Base-by-base conservation (phyloP, 1,140 invertebrate species). In the Danaus plexippus region DNA sequence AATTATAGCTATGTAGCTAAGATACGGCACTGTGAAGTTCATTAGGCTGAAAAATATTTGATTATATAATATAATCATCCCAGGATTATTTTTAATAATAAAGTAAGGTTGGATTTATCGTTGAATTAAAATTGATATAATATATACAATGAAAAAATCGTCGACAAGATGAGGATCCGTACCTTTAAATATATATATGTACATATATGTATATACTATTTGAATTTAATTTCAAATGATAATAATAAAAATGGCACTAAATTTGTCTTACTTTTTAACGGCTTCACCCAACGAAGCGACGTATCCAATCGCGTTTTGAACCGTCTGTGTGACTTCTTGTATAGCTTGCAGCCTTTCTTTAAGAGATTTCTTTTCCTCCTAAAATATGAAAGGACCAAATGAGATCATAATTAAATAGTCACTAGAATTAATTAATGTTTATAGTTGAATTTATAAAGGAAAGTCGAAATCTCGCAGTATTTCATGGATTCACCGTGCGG, bases 11-110 rank as follows among this genome's bases (percentile, higher is more conserved):
- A 99, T 88, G 88, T 94, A 96, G 65, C 97, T 98, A 52, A 99
- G 88, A 89, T 98, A 99, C 51, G 98, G 97, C 61, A 99, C 95
- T 41, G 96, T 97, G 87, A 99, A 99, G 80, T 98, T 98, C 88
- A 99, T 97, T 55, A 97, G 94, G 85, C 95, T 97, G 87, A 54
- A 91, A 91, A 64, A 65, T 45, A 59, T 55, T n/a, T 15, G 48
- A 40, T 32, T 48, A 55, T 48, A 42, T 44, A 46, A 40, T 32
- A 32, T 3, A 32, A 32, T 32, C 2, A 32, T 32, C 7, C 22
- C 22, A 32, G 5, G 22, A 32, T 32, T 32, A 32, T 32, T 32
- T 7, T 32, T 32, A 32, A 7, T 6, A 32, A 1, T 6, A 32
- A 32, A 32, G 22, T 0, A 32, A 32, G 0, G 7, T 32, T 32